Evolutionary conservation across 1,140 invertebrate species (phyloP).

Genomic region (Dendrolimus kikuchii): DNA sequence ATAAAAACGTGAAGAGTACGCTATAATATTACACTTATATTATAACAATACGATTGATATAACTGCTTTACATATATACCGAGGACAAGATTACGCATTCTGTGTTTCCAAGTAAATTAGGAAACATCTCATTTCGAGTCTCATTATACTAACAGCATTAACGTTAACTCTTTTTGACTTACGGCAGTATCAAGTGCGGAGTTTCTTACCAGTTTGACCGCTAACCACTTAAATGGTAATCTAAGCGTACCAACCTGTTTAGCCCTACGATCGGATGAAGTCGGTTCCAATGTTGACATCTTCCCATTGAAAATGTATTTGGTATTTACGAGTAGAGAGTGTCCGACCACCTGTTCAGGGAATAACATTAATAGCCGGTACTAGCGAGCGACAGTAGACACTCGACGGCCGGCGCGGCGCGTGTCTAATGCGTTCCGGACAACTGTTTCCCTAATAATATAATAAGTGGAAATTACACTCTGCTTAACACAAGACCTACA

Average conservation of each 20-base stretch:
- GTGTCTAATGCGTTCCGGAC: slow-evolving; percentile 14
- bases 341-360: slow-evolving; percentile 13
- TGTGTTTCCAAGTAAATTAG: slow-evolving; percentile 27
- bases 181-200: slow-evolving; percentile 11
- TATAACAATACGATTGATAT: no score
- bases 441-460: slow-evolving; percentile 22
- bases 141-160: slow-evolving; percentile 5
- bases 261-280: no score
- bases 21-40: no score
- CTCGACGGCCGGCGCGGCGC: slow-evolving; percentile 14
- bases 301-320: slow-evolving; percentile 3
- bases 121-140: slow-evolving; percentile 29
- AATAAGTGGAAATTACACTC: slow-evolving; percentile 30
- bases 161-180: not conserved
- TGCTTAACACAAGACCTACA: slow-evolving; percentile 15
- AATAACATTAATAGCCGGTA: slow-evolving; percentile 10
- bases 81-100: slow-evolving; percentile 1
- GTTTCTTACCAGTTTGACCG: slow-evolving; percentile 6
- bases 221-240: not conserved
- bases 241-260: no score
- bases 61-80: no score
- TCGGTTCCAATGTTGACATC: no score
- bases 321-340: slow-evolving; percentile 3
- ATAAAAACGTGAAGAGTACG: no score
- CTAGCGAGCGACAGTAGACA: slow-evolving; percentile 7